Base-by-base conservation (phyloP, 2,797 vertebrate species). In the Geotrypetes seraphini region DNA sequence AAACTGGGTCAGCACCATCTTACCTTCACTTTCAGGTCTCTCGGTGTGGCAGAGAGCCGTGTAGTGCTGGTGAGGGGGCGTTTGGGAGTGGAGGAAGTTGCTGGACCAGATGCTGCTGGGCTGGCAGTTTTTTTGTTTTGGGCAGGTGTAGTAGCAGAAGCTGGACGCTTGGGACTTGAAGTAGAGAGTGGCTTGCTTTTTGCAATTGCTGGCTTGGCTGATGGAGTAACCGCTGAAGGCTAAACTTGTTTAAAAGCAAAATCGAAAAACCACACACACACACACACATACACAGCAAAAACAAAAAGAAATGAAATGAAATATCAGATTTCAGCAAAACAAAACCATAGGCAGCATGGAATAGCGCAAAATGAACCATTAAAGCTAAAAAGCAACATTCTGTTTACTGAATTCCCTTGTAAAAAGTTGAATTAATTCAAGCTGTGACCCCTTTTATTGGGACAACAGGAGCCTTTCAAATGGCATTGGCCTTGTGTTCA, bases 1-100 rank as follows among this genome's bases (percentile, higher is more conserved):
- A 36, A n/a, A 3, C 12, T 22, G 90, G n/a, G n/a, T n/a, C n/a
- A n/a, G n/a, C n/a, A n/a, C 87, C 73, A 96, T 94, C 92, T 92
- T 97, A 85, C 63, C 47, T 88, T 95, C 22, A 60, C 40, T 19
- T 33, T 41, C 6, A 19, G 10, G 11, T 96, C 91, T 44, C 77
- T 86, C 37, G 85, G 14, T n/a, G 79, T 37, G 53, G 69, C 40
- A 33, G 79, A 50, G 48, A 71, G 71, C 28, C 80, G 81, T 21
- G 69, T 25, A 28, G 57, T 48, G 28, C 71, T 8, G 16, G 47
- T 57, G 10, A 81, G 40, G 3, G 81, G 77, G 56, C 86, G 78
- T 66, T 90, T 94, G 31, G 81, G 33, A 38, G 59, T 50, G 38
- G 59, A 35, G 47, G 74, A 82, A 3, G 69, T 3, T 28, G 62